Percentiles rank a stretch among this genome's conserved stretches.
These are phyloP conservation scores for Gonioctena quinquepunctata DNA, from an alignment of 1,140 invertebrate species.

Conservation along the genomic window DNA sequence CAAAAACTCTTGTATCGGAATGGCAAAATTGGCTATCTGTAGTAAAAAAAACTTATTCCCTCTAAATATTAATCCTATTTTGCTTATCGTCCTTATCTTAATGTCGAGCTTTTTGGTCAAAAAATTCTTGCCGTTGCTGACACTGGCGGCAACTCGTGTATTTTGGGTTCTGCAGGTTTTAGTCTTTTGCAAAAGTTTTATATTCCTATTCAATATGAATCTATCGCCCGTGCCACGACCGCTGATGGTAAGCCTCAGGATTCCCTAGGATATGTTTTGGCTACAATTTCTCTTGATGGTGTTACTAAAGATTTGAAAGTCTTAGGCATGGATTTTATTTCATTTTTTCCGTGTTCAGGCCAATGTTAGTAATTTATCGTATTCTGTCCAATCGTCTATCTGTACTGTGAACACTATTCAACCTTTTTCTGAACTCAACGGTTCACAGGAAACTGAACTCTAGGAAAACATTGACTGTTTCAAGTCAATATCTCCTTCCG, in stretches of 20 bases:
- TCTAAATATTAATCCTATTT: background rate
- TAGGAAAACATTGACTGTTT: background rate
- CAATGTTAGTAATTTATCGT: background rate
- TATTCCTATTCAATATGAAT: background rate
- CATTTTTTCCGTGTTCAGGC: background rate
- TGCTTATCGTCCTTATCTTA: conserved; percentile 1
- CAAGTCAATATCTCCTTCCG: background rate
- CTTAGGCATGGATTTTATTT: conserved; percentile 14
- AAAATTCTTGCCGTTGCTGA: background rate
- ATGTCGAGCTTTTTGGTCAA: background rate
- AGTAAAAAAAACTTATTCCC: background rate
- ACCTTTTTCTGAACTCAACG: background rate
- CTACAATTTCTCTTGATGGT: background rate
- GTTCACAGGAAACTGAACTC: background rate
- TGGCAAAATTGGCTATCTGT: background rate
- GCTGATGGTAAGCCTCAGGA: conserved; percentile 11
- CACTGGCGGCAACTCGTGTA: background rate
- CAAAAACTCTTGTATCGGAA: background rate
- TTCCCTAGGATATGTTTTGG: background rate
- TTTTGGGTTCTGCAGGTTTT: background rate
- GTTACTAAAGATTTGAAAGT: conserved; percentile 1
- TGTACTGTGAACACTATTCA: conserved; percentile 6
- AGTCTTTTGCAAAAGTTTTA: background rate
- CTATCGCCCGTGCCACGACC: background rate
- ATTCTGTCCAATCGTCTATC: background rate